These are phyloP conservation scores for Thalpophila matura DNA, from an alignment of 2,888 invertebrate species.

Conservation along the genomic window DNA sequence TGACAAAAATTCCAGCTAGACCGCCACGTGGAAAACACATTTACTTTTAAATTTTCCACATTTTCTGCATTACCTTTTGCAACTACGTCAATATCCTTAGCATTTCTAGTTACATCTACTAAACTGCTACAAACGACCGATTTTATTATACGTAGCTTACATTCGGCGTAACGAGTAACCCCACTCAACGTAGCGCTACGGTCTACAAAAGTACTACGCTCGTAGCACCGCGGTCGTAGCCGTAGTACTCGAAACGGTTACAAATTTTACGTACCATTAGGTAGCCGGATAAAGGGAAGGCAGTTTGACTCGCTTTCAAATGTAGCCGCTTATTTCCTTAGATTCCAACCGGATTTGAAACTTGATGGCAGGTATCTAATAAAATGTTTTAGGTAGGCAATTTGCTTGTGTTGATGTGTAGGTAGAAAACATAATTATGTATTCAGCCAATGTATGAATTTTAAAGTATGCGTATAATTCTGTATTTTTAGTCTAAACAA, in stretches of 20 bases:
- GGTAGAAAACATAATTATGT: too few relatives aligned
- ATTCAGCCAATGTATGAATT: too few relatives aligned
- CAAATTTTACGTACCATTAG: constrained; percentile 77
- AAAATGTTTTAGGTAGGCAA: constrained; percentile 16
- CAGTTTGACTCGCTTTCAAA: constrained; percentile 69
- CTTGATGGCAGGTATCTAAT: constrained; percentile 37
- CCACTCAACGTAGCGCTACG: constrained; percentile 65
- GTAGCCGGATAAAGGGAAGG: constrained; percentile 67
- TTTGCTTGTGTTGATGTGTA: constrained; percentile 14
- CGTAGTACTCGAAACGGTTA: constrained; percentile 72
- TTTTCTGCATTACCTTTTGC: constrained; percentile 27
- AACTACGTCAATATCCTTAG: constrained; percentile 41
- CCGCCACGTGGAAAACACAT: constrained; percentile 31
- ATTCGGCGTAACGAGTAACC: constrained; percentile 60
- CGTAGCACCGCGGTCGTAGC: constrained; percentile 66
- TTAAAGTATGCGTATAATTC: too few relatives aligned
- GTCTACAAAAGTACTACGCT: constrained; percentile 65
- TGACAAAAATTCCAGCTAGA: constrained; percentile 37
- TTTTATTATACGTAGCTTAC: constrained; percentile 60
- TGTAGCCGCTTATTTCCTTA: constrained; percentile 66
- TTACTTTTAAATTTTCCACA: constrained; percentile 35
- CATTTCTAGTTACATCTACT: constrained; percentile 45
- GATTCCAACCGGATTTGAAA: constrained; percentile 59
- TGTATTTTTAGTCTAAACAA: constrained; percentile 8
- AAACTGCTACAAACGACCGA: constrained; percentile 56